Evolutionary conservation across 1,140 invertebrate genomes (phyloP), one percentile per base, ranked within the genome.

Genomic region (Doryteuthis pealeii): DNA sequence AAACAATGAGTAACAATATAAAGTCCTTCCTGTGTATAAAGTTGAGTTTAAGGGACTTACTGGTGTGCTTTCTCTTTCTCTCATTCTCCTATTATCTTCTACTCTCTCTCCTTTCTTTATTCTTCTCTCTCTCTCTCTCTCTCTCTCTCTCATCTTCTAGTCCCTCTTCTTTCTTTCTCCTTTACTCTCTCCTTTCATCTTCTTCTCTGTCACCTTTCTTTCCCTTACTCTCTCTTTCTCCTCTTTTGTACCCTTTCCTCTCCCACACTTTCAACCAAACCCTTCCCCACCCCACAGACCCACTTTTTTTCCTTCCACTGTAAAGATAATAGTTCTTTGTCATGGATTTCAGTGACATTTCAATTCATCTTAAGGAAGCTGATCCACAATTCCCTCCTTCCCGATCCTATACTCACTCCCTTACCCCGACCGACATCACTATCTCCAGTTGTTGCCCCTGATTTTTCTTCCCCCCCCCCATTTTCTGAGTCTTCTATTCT

Each of bases 61-160:
- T n/a, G 22, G 49, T 32, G 40, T 14, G 43, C 35, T 72, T 28
- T 72, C 26, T 49, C 43, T 54, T 22, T 72, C 49, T n/a, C 6
- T 72, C 30, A 28, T 32, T 72, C 28, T 35, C 31, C 62, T 49
- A 58, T 28, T 71, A 35, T 71, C 12, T 62, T 54, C 14, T 15
- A 32, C 71, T 72, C 33, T 71, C 70, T 71, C 1, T 72, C 49
- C 62, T n/a, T 45, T 68, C 26, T 74, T 26, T 1, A 15, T 74
- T 6, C 68, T 18, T 74, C 65, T 68, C 28, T 74, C n/a, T 74
- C 33, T 33, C 6, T 40, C 72, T 73, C 5, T 28, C 62, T 73
- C 58, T 73, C 72, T 66, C 58, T 73, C 72, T 33, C 8, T 73
- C 72, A 65, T 15, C 35, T 0, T 73, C 45, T 32, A 15, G 10